phyloP scores from a whole-genome alignment of 2,113 vertebrate genomes.

The Egretta garzetta region DNA sequence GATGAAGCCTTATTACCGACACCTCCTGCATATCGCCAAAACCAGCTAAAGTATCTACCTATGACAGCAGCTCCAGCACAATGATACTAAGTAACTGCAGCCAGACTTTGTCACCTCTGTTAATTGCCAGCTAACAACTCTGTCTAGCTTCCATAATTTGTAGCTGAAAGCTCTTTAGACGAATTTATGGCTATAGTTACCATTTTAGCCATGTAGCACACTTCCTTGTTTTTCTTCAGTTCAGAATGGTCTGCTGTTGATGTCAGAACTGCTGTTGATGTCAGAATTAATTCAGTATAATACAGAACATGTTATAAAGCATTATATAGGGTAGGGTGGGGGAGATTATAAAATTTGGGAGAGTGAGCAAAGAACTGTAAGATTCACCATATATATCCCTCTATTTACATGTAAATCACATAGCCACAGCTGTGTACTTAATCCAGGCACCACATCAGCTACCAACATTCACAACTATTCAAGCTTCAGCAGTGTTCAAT shows the following conservation, averaged over 20 bases:
- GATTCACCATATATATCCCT: neutral
- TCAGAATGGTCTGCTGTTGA: neutral
- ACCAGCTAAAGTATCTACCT: neutral
- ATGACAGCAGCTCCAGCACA: neutral
- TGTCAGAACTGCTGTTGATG: neutral
- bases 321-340: neutral
- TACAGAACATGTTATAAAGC: neutral
- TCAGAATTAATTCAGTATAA: neutral
- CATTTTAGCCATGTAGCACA: neutral
- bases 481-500: constrained; percentile 32
- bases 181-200: neutral
- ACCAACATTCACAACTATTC: constrained; percentile 23
- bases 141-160: neutral
- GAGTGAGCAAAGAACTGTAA: neutral
- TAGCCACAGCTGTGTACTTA: neutral
- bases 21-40: neutral
- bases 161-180: constrained; percentile 4
- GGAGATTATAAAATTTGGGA: neutral
- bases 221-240: neutral
- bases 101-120: neutral
- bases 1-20: neutral
- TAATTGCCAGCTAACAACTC: neutral
- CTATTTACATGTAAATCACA: constrained; percentile 65
- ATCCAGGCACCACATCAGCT: constrained; percentile 44
- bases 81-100: neutral